Percentiles rank a stretch among this genome's conserved stretches.
These are phyloP conservation scores for Apodemia duryi DNA, from an alignment of 2,888 invertebrate genomes.

Conservation along the genomic window DNA sequence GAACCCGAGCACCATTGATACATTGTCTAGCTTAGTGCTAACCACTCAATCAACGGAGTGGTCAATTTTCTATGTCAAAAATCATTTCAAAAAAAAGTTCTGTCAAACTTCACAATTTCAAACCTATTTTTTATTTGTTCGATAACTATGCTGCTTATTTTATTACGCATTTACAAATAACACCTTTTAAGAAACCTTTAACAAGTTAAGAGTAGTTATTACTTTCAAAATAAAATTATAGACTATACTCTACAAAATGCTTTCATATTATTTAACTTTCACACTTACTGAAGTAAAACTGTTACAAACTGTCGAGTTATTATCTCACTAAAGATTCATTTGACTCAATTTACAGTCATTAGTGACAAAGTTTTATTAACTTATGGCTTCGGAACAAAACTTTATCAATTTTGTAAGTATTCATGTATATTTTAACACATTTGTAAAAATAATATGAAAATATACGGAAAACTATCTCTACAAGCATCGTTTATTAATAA, in stretches of 20 bases:
- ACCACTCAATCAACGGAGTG: no score
- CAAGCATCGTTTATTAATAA: no score
- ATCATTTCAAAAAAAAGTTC: no score
- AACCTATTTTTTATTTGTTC: background rate
- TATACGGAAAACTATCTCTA: no score
- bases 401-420: constrained; percentile 15
- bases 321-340: constrained; percentile 24
- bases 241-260: constrained; percentile 16
- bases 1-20: no score
- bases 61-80: no score
- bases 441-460: background rate
- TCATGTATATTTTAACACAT: background rate
- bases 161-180: background rate
- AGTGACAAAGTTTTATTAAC: constrained; percentile 1
- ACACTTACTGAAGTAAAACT: constrained; percentile 21
- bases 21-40: no score
- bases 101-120: background rate
- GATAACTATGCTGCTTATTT: background rate
- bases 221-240: constrained; percentile 6
- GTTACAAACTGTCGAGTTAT: constrained; percentile 11
- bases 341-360: constrained; percentile 9
- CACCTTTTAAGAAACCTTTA: background rate
- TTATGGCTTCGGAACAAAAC: background rate
- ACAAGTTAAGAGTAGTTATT: constrained; percentile 6
- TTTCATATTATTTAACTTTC: constrained; percentile 26